These are phyloP conservation scores for Callorhinus ursinus DNA, from an alignment of 2,113 vertebrate genomes.

Conservation along the genomic window DNA sequence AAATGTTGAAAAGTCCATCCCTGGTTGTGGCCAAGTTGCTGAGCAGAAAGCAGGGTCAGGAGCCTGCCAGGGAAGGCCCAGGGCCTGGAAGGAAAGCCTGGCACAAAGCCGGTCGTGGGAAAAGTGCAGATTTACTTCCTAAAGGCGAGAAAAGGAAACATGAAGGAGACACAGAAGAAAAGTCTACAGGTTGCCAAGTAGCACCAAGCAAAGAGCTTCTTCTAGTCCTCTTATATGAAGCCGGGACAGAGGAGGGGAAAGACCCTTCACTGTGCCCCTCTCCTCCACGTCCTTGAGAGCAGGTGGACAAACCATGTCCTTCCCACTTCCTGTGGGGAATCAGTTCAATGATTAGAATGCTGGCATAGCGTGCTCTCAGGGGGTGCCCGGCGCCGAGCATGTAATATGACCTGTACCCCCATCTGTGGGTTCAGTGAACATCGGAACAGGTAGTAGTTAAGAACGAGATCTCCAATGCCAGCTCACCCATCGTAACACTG, in stretches of 20 bases:
- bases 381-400: accelerated
- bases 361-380: accelerated
- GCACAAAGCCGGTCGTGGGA: not conserved
- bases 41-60: too few relatives aligned
- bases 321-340: not conserved
- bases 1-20: not conserved
- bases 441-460: accelerated
- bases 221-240: not conserved
- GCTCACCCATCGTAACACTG: accelerated
- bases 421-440: accelerated
- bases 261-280: accelerated
- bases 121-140: not conserved
- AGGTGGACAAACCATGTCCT: accelerated
- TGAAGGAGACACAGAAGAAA: not conserved
- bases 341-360: accelerated
- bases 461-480: accelerated
- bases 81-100: not conserved
- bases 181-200: not conserved
- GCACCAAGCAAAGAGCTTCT: not conserved
- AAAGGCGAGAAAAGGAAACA: not conserved
- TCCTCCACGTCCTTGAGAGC: not conserved
- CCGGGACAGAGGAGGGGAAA: not conserved
- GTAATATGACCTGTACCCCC: accelerated
- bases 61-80: not conserved
- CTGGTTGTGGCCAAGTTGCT: not conserved